A percentile compares a stretch with the other conserved stretches of the same genome.
Conservation (phyloP, 2,888 invertebrate species). For the Cephus rjabovi region DNA sequence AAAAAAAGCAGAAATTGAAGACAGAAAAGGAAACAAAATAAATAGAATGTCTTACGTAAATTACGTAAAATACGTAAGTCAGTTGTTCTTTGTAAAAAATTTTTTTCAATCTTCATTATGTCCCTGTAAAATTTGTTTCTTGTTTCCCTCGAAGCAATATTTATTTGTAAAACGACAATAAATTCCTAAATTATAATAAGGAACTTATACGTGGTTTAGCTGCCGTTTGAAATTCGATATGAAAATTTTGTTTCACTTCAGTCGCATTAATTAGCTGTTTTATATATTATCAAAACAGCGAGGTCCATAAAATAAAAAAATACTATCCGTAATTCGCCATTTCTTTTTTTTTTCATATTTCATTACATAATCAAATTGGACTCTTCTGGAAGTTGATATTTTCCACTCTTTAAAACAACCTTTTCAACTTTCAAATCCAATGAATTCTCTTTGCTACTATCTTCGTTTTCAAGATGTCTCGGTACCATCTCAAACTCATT, state of each 20-base stretch:
- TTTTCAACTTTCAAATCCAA: constrained; percentile 50
- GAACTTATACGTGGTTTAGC: neutral
- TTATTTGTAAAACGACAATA: neutral
- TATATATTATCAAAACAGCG: neutral
- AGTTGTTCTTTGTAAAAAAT: neutral
- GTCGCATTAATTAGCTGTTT: neutral
- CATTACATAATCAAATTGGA: constrained; percentile 31
- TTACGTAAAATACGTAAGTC: neutral
- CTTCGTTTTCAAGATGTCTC: constrained; percentile 46
- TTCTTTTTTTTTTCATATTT: neutral
- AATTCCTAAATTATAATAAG: neutral
- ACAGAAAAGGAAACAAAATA: neutral
- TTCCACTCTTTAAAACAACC: constrained; percentile 32
- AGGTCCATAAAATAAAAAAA: neutral
- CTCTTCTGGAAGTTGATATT: constrained; percentile 42
- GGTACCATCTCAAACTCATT: constrained; percentile 54
- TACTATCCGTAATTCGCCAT: neutral
- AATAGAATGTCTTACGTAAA: neutral
- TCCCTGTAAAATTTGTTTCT: neutral
- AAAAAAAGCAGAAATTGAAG: neutral
- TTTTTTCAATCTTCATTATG: neutral
- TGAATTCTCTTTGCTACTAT: constrained; percentile 36
- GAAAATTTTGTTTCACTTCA: neutral
- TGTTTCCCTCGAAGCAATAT: neutral
- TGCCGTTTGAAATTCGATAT: neutral